Base-by-base conservation (phyloP, 2,113 vertebrate genomes). In the Upupa epops region DNA sequence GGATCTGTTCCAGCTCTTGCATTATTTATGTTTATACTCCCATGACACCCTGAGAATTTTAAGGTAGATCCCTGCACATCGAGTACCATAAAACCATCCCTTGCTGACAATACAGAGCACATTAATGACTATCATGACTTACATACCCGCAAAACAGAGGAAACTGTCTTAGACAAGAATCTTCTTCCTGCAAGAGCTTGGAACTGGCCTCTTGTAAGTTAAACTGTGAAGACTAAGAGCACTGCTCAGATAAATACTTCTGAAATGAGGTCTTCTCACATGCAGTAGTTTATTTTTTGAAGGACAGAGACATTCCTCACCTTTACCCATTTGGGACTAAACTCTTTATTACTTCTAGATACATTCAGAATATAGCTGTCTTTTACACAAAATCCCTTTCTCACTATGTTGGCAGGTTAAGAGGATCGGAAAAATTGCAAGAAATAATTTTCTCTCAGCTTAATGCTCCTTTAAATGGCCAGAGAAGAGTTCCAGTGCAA, bases 391-490 rank as follows among this genome's bases (percentile, higher is more conserved):
- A 81, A 87, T 78, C 69, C 19, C 31, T 90, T 88, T 68, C 83
- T 71, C n/a, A 25, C 45, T 65, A 6, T 25, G 32, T 15, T 79
- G 52, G 56, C 64, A 32, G 63, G 65, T 92, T 91, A 91, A 89
- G 54, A 77, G 40, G 46, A 82, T 79, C 59, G 65, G 78, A 63
- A 85, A 92, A 65, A 91, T 86, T 66, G 16, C 58, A 90, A 86
- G 61, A 94, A 94, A 86, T 78, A 88, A 89, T 88, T 92, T 94
- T 61, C 65, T 93, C 42, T 31, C 46, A 76, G 40, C 84, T 82
- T 86, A 94, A 88, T 78, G 40, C 32, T 81, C 36, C 55, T 84
- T 94, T 83, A 94, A 90, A 92, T 65, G 83, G 49, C 46, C 88
- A 86, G 90, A 88, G 86, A 88, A 82, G 69, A 20, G 54, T 68